Evolutionary conservation across 2,113 vertebrate genomes (phyloP).

Genomic region (Shinisaurus crocodilurus): DNA sequence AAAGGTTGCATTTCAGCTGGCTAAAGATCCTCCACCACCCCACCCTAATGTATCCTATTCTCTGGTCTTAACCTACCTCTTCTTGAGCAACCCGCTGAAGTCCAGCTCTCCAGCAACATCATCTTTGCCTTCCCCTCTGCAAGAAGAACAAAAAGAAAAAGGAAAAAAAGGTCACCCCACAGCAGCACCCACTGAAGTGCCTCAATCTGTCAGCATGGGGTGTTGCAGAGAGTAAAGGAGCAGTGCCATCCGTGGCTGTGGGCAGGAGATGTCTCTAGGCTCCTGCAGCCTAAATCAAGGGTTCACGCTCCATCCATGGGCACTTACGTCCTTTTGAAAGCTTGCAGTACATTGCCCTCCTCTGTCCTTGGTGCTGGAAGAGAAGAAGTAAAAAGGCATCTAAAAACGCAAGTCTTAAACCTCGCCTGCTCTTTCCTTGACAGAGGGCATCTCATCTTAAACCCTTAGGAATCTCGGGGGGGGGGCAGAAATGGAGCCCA

Average conservation of each 20-base stretch:
- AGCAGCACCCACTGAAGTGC: not conserved
- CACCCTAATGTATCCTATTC: not conserved
- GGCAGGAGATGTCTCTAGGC: not conserved
- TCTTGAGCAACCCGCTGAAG: constrained; percentile 90
- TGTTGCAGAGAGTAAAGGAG: too few relatives aligned
- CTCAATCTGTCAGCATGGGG: not conserved
- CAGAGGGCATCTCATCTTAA: not conserved
- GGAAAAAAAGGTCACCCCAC: not conserved
- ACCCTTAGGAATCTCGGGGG: not conserved
- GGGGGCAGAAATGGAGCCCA: not conserved
- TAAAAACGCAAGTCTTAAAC: not conserved
- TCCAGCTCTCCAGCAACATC: constrained; percentile 87
- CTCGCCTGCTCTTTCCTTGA: not conserved
- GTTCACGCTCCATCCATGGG: not conserved
- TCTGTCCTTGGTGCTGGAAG: constrained; percentile 77
- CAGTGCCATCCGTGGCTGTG: accelerated
- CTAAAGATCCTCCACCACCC: too few relatives aligned
- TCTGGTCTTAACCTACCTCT: constrained; percentile 80
- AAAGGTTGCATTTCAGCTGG: not conserved
- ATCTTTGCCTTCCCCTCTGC: constrained; percentile 78
- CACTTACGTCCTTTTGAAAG: constrained; percentile 89
- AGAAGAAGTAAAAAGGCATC: constrained; percentile 1
- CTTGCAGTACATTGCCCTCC: constrained; percentile 79
- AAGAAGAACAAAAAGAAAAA: not conserved
- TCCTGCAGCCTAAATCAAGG: not conserved